phyloP scores from a whole-genome alignment of 2,888 invertebrate genomes.

The Apotomis betuletana region DNA sequence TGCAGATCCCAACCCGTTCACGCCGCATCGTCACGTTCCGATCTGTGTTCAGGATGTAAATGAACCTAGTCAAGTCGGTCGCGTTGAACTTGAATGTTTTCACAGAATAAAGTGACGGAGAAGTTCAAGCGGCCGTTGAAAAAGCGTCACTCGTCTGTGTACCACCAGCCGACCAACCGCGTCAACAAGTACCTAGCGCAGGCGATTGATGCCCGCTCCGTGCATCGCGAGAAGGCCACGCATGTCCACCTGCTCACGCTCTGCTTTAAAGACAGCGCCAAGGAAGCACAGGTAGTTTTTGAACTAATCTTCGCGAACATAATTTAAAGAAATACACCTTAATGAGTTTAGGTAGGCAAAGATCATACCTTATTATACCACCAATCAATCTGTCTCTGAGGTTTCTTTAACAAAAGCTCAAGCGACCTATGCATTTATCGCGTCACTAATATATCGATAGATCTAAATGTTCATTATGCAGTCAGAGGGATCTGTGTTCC shows the following conservation, averaged over 20 bases:
- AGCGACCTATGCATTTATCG: too few species aligned
- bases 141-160: slow-evolving; percentile 93
- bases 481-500: not conserved
- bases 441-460: too few species aligned
- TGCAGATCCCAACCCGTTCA: slow-evolving; percentile 33
- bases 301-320: too few species aligned
- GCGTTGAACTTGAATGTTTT: slow-evolving; percentile 59
- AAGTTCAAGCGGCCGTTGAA: slow-evolving; percentile 94
- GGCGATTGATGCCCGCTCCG: slow-evolving; percentile 94
- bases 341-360: too few species aligned
- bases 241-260: slow-evolving; percentile 94
- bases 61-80: slow-evolving; percentile 35
- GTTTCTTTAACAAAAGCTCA: too few species aligned
- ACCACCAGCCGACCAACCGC: slow-evolving; percentile 94
- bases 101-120: slow-evolving; percentile 93
- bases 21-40: slow-evolving; percentile 33
- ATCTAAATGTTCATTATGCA: too few species aligned
- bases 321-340: too few species aligned
- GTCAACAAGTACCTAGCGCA: slow-evolving; percentile 96
- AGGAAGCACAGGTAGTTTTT: slow-evolving; percentile 88
- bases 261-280: slow-evolving; percentile 92
- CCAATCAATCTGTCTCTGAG: too few species aligned
- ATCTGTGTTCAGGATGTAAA: slow-evolving; percentile 14
- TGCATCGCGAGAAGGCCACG: slow-evolving; percentile 94
- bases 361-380: too few species aligned